A percentile compares a stretch with the other conserved stretches of the same genome.
Evolutionary conservation across 1,140 invertebrate species (phyloP).

Genomic region (Neuroterus valhalla): DNA sequence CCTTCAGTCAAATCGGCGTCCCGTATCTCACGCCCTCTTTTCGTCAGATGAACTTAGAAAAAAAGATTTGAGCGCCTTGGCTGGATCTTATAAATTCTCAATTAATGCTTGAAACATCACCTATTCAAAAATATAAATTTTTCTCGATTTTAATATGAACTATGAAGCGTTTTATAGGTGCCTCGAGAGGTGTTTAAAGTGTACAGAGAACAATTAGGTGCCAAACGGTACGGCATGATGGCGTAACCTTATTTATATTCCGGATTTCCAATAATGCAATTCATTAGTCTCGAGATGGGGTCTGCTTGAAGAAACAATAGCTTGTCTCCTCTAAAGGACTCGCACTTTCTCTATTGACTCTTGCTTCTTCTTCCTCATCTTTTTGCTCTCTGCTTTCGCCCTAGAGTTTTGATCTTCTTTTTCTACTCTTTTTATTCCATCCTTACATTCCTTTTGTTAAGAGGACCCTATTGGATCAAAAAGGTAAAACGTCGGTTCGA

Average conservation of each 20-base stretch:
- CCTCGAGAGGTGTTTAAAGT: slow-evolving; percentile 25
- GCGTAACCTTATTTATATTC: slow-evolving; percentile 64
- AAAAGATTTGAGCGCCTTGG: too few relatives aligned
- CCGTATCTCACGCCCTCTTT: too few relatives aligned
- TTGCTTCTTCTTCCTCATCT: slow-evolving; percentile 24
- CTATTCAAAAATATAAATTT: too few relatives aligned
- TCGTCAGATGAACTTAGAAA: slow-evolving; percentile 54
- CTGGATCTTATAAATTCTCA: too few relatives aligned
- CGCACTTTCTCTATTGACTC: slow-evolving; percentile 31
- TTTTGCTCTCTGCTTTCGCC: slow-evolving; percentile 14
- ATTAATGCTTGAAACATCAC: too few relatives aligned
- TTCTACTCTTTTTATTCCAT: not conserved
- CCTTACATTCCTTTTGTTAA: slow-evolving; percentile 25
- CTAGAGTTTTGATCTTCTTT: not conserved
- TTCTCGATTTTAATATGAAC: not conserved
- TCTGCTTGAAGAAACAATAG: slow-evolving; percentile 54
- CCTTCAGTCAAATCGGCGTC: too few relatives aligned
- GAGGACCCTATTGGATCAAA: too few relatives aligned
- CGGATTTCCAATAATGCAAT: slow-evolving; percentile 64
- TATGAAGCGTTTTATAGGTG: slow-evolving; percentile 23
- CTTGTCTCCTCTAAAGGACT: slow-evolving; percentile 41
- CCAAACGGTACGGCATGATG: slow-evolving; percentile 53
- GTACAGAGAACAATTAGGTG: slow-evolving; percentile 56
- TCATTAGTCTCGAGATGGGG: slow-evolving; percentile 55
- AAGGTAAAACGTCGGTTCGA: too few relatives aligned